These are phyloP conservation scores for Pseudomugil gertrudae DNA, from an alignment of 2,797 vertebrate genomes.

Conservation along the genomic window DNA sequence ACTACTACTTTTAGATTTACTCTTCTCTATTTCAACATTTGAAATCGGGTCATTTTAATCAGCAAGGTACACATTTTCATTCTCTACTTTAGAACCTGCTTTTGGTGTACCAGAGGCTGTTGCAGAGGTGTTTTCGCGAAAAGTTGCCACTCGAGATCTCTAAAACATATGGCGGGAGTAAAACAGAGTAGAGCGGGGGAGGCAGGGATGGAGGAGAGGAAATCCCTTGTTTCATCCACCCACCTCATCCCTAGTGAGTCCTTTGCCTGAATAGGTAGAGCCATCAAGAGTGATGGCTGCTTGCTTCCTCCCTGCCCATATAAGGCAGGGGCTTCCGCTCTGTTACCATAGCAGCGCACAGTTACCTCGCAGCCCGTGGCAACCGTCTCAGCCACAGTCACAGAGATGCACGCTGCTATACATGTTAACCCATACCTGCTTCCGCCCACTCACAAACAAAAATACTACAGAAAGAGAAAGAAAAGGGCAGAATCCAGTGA, in stretches of 20 bases:
- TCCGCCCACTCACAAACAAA: constrained; percentile 56
- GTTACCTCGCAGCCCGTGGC: constrained; percentile 62
- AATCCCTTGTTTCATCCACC: constrained; percentile 77
- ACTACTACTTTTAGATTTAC: too few species aligned
- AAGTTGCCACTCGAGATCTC: constrained; percentile 50
- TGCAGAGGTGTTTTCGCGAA: constrained; percentile 44
- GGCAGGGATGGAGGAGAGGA: constrained; percentile 62
- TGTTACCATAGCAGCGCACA: constrained; percentile 68
- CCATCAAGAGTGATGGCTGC: constrained; percentile 32
- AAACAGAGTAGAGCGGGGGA: constrained; percentile 28
- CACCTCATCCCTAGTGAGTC: constrained; percentile 57
- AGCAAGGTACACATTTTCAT: neutral
- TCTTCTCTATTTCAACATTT: too few species aligned
- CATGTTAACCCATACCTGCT: constrained; percentile 57
- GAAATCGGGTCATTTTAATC: too few species aligned
- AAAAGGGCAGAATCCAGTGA: constrained; percentile 22
- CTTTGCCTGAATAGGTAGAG: constrained; percentile 52
- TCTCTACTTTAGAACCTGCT: constrained; percentile 18
- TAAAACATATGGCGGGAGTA: constrained; percentile 51
- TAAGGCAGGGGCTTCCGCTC: constrained; percentile 65
- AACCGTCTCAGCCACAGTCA: constrained; percentile 62
- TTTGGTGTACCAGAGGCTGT: constrained; percentile 37
- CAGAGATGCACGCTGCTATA: constrained; percentile 33
- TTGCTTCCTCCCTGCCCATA: constrained; percentile 68
- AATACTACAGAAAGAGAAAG: constrained; percentile 48